Evolutionary conservation across 2,888 invertebrate species (phyloP).

Genomic region (Ephialtes manifestator): DNA sequence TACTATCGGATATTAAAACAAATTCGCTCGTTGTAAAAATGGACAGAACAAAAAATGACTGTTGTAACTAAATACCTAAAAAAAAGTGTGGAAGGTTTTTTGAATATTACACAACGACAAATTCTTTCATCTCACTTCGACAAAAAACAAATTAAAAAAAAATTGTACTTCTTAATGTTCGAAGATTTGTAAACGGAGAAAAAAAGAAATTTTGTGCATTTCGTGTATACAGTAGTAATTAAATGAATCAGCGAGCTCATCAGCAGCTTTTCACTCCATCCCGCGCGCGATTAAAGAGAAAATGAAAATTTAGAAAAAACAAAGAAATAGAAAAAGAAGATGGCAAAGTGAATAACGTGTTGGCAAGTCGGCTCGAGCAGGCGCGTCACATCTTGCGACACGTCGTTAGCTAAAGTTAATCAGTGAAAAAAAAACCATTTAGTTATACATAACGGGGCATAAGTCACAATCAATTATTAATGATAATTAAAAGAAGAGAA

Average conservation of each 20-base stretch:
- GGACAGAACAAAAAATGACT: too few relatives aligned
- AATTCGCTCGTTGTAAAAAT: neutral
- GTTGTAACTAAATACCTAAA: too few relatives aligned
- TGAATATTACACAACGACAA: too few relatives aligned
- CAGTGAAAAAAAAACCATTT: slow-evolving; percentile 40
- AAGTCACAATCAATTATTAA: slow-evolving; percentile 84
- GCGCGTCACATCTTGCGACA: slow-evolving; percentile 6
- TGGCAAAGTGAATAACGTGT: slow-evolving; percentile 1
- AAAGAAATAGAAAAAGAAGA: slow-evolving; percentile 24
- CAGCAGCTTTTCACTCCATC: slow-evolving; percentile 47
- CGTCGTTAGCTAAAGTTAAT: slow-evolving; percentile 51
- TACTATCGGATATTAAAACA: neutral
- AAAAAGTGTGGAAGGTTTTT: too few relatives aligned
- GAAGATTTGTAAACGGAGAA: neutral
- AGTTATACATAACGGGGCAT: slow-evolving; percentile 64
- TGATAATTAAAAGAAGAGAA: slow-evolving; percentile 72
- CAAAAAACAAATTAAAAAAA: neutral
- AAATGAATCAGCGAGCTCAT: slow-evolving; percentile 28
- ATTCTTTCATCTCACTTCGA: too few relatives aligned
- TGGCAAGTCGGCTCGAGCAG: slow-evolving; percentile 45
- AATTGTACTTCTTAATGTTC: neutral
- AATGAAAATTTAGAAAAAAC: slow-evolving; percentile 26
- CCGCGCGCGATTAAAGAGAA: slow-evolving; percentile 34
- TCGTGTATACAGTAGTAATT: slow-evolving; percentile 23
- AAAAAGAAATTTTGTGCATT: slow-evolving; percentile 38